Base-by-base conservation (phyloP, 2,797 vertebrate species). In the Phoeniculus purpureus region DNA sequence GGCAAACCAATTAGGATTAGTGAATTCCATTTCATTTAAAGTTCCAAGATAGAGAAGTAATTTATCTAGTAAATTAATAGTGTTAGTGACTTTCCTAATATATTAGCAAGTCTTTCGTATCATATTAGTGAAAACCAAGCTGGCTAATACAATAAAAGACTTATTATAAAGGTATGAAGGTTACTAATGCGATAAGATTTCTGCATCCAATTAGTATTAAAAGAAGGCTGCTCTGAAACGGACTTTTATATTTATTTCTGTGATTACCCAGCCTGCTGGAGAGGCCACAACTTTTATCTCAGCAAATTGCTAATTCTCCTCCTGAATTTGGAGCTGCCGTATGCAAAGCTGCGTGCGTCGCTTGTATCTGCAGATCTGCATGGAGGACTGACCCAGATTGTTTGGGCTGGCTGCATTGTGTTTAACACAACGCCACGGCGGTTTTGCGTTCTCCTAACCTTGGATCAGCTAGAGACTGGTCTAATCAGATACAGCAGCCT, bases 11-110 rank as follows among this genome's bases (percentile, higher is more conserved):
- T 98, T 97, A 97, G 97, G 97, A 98, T 98, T 98, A 98, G 97
- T 96, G 97, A 97, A 97, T 98, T 97, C 96, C 97, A 97, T 97
- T 98, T 97, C 97, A 97, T 97, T 98, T 97, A 97, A 97, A 97
- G 96, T 97, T 98, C 94, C 94, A 97, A 97, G 97, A 97, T 97
- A 97, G 87, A 97, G 96, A 97, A 97, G 96, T 96, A 97, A 98
- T 98, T 98, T 97, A 97, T 98, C 97, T 98, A 97, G 95, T 96
- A 97, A 97, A 97, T 98, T 97, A 97, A 97, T 97, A 97, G 97
- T 96, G 93, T 96, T 96, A 97, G 93, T 97, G 96, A 97, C 97
- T 97, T 97, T 95, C 94, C 95, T 96, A 97, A 97, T 97, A 96
- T 95, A 97, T 96, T 97, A 97, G 96, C 94, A 95, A 94, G 95